phyloP scores from a whole-genome alignment of 2,113 vertebrate genomes.

The Hydrolagus affinis region DNA sequence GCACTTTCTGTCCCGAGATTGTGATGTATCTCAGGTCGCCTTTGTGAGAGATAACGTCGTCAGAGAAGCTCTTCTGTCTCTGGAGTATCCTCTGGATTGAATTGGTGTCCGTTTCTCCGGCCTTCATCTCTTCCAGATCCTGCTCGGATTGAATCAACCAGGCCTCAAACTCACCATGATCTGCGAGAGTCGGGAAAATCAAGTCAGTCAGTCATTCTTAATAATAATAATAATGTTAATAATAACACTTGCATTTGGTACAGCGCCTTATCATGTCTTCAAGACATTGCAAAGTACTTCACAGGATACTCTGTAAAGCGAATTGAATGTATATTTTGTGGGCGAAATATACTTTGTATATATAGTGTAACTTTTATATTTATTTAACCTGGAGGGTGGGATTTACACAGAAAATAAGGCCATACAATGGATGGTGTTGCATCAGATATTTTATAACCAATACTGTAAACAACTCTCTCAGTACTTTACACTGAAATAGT shows the following conservation, averaged over 20 bases:
- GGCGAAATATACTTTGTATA: too few relatives aligned
- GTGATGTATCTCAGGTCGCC: slow-evolving; percentile 88
- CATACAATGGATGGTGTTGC: too few relatives aligned
- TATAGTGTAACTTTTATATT: not conserved
- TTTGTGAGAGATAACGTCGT: slow-evolving; percentile 94
- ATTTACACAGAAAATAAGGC: not conserved
- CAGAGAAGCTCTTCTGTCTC: slow-evolving; percentile 63
- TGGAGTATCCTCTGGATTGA: slow-evolving; percentile 54
- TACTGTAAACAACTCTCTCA: too few relatives aligned
- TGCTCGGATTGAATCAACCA: slow-evolving; percentile 79
- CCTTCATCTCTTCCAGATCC: slow-evolving; percentile 61
- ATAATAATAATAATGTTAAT: not conserved
- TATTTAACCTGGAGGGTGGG: not conserved
- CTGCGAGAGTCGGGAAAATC: slow-evolving; percentile 37
- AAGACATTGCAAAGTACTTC: too few relatives aligned
- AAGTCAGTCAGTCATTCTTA: not conserved
- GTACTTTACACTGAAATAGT: too few relatives aligned
- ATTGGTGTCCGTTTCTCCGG: slow-evolving; percentile 52
- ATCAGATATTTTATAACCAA: too few relatives aligned
- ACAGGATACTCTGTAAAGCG: too few relatives aligned
- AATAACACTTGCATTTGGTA: not conserved
- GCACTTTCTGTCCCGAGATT: slow-evolving; percentile 88
- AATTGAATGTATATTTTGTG: too few relatives aligned
- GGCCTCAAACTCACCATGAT: slow-evolving; percentile 64
- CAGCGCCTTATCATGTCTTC: too few relatives aligned